phyloP scores from a whole-genome alignment of 2,888 invertebrate genomes.

The Chaetogeoica ovagalla region DNA sequence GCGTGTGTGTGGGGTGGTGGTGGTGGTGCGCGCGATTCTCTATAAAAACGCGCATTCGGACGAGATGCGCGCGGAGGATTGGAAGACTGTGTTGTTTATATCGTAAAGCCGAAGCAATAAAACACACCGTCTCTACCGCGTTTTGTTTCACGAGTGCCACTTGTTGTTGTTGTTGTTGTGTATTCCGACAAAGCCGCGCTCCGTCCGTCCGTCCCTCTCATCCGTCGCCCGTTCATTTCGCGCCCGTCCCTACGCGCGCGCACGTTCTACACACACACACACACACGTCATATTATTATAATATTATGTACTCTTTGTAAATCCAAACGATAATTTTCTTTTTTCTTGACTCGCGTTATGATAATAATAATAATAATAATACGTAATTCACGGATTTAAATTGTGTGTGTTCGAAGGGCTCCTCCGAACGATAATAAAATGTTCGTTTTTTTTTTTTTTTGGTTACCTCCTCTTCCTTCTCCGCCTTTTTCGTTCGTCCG shows the following conservation, averaged over 20 bases:
- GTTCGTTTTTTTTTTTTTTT: neutral
- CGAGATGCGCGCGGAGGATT: neutral
- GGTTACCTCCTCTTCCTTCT: too few species aligned
- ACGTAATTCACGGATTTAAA: neutral
- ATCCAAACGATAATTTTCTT: slow-evolving; percentile 36
- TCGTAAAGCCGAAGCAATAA: slow-evolving; percentile 42
- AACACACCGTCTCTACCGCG: slow-evolving; percentile 31
- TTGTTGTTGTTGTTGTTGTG: slow-evolving; percentile 50
- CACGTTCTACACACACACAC: too few species aligned
- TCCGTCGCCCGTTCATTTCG: neutral
- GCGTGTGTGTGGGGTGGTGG: too few species aligned
- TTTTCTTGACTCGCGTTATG: slow-evolving; percentile 22
- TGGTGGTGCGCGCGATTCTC: slow-evolving; percentile 21
- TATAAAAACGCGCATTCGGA: slow-evolving; percentile 21
- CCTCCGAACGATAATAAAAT: neutral
- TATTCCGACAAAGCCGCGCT: slow-evolving; percentile 19
- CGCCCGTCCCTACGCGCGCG: too few species aligned
- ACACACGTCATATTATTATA: too few species aligned
- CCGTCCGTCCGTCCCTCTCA: too few species aligned
- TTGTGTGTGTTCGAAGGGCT: neutral
- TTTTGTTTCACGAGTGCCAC: slow-evolving; percentile 45
- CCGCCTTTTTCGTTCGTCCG: too few species aligned
- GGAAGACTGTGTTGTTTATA: slow-evolving; percentile 8
- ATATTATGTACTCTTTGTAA: slow-evolving; percentile 1
- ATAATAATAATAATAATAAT: neutral